Base-by-base conservation (phyloP, 2,797 vertebrate species). In the Fistularia tabacaria region DNA sequence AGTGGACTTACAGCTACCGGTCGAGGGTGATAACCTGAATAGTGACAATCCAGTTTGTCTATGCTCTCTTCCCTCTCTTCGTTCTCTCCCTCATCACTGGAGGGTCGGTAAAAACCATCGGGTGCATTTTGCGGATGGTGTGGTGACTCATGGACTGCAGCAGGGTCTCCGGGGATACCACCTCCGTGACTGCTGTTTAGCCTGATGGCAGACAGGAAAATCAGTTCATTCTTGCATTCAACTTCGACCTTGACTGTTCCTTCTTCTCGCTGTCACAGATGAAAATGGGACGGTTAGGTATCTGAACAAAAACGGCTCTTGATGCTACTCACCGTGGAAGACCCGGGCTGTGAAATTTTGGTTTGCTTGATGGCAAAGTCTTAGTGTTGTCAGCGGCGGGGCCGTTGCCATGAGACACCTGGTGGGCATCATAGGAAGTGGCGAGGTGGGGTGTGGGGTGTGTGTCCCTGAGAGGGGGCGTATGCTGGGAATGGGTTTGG, bases 21-120 rank as follows among this genome's bases (percentile, higher is more conserved):
- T 90, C 95, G 93, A 87, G 97, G 96, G 85, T 99, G 97, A 89
- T 92, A 95, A 93, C 94, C 93, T 92, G 97, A 99, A 94, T 95
- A 99, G 88, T 96, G 93, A 93, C 94, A 98, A 90, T 98, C 97
- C 93, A 99, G 93, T 93, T 95, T 98, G 86, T 98, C 97, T 71
- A 90, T 66, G 75, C 80, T 89, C 82, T 98, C 97, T 82, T 98
- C 97, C 80, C 94, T 93, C 76, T 98, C 97, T 65, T 98, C 97
- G 49, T 94, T 94, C 91, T 99, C 97, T 56, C 94, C 97, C 87
- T 99, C 97, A 42, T 99, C 97, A 60, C 97, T 99, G 80, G 96
- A 99, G 80, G 93, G 91, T 74, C 94, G 91, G 75, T 91, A 92
- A 74, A 90, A 83, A 77, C 92, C 92, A 72, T 96, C 94, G 42